Conservation (phyloP, 1,140 invertebrate genomes). For the Paraescarpia echinospica region DNA sequence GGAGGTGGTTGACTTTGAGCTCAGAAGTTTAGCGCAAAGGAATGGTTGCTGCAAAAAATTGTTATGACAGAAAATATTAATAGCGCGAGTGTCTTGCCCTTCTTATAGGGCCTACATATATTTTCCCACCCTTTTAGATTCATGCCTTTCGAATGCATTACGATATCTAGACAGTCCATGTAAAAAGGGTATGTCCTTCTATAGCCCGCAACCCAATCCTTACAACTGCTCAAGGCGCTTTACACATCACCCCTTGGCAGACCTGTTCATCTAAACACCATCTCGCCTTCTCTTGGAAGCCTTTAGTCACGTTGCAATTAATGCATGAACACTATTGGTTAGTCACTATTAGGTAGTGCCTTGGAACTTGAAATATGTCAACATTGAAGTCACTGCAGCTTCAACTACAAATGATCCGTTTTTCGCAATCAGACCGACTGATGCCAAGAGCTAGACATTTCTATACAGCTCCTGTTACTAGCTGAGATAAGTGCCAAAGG, state of each 20-base stretch:
- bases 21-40: not conserved
- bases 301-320: no score
- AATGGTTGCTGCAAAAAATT: not conserved
- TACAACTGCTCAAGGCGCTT: no score
- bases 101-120: not conserved
- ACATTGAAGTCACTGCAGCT: not conserved
- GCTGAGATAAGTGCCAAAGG: not conserved
- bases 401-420: not conserved
- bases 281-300: no score
- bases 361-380: not conserved
- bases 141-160: not conserved
- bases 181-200: no score
- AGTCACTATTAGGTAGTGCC: not conserved
- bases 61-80: not conserved
- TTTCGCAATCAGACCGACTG: not conserved
- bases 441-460: not conserved
- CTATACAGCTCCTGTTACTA: not conserved
- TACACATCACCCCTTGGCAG: no score
- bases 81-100: not conserved
- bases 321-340: no score
- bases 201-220: no score
- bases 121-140: not conserved
- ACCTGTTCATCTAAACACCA: no score
- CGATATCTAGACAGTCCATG: no score
- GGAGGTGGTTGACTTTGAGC: not conserved